Conservation (phyloP, 2,113 vertebrate genomes). For the Acrocephalus kingi region DNA sequence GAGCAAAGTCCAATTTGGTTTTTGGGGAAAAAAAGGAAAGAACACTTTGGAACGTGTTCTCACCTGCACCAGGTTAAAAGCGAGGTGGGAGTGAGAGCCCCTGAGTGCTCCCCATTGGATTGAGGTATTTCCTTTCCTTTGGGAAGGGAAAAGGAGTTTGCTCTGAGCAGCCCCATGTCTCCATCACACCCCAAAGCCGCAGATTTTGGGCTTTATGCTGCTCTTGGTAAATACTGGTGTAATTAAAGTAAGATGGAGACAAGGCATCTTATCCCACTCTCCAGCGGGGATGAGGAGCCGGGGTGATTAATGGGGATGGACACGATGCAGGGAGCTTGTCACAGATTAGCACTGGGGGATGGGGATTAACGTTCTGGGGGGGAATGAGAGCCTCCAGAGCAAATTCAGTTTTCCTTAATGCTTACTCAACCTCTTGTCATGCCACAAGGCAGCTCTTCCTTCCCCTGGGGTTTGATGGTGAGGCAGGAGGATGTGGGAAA, state of each 20-base stretch:
- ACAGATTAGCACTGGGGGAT: background rate
- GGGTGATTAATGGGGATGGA: background rate
- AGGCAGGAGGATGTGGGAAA: background rate
- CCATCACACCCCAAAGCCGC: background rate
- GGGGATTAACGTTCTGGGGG: background rate
- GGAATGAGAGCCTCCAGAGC: background rate
- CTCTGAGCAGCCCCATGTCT: fast-evolving
- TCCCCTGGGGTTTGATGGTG: fast-evolving
- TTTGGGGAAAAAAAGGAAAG: background rate
- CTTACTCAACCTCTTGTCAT: background rate
- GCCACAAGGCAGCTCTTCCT: background rate
- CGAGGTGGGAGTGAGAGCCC: fast-evolving
- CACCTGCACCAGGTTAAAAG: background rate
- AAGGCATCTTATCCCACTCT: background rate
- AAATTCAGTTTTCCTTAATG: background rate
- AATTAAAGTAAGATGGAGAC: background rate
- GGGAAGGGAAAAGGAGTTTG: background rate
- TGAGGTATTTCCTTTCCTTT: no score
- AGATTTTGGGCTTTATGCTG: background rate
- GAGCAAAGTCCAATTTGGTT: background rate
- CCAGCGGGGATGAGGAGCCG: background rate
- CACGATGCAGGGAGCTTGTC: background rate
- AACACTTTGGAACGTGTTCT: fast-evolving
- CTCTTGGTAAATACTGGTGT: background rate
- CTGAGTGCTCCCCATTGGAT: fast-evolving